phyloP scores from a whole-genome alignment of 2,797 vertebrate genomes.

The Enteromius fasciolatus region DNA sequence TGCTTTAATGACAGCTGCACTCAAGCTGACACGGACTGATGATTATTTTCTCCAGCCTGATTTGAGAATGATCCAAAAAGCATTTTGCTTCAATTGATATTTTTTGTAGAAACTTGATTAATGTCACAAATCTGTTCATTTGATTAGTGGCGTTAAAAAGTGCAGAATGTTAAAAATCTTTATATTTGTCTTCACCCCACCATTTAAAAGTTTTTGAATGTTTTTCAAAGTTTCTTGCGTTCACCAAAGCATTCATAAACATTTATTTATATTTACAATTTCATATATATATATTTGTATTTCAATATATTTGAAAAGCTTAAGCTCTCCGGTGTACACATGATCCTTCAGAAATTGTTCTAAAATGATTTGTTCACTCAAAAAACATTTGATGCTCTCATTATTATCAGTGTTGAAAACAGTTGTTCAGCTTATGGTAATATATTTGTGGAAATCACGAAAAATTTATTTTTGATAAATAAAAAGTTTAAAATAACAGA shows the following conservation, averaged over 20 bases:
- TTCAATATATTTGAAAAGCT: not conserved
- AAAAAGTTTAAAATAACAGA: not conserved
- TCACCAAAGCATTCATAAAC: not conserved
- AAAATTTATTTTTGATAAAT: not conserved
- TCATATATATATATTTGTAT: not conserved
- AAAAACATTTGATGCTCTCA: not conserved
- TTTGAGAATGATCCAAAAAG: constrained; percentile 19
- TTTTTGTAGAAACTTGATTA: not conserved
- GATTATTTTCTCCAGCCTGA: not conserved
- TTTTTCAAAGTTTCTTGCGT: not conserved
- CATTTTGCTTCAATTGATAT: not conserved
- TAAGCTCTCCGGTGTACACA: not conserved
- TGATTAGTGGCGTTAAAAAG: not conserved
- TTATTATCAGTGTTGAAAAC: not conserved
- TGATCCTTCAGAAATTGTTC: not conserved
- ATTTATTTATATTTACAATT: not conserved
- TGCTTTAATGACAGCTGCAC: constrained; percentile 16
- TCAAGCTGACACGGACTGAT: not conserved
- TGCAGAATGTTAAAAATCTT: not conserved
- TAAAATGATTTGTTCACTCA: not conserved
- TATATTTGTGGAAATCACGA: not conserved
- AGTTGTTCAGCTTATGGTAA: not conserved
- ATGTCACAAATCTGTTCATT: not conserved
- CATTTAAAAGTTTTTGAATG: not conserved
- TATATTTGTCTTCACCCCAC: no score